A percentile compares a stretch with the other conserved stretches of the same genome.
Evolutionary conservation across 2,797 vertebrate species (phyloP).

Genomic region (Melanotaenia boesemani): DNA sequence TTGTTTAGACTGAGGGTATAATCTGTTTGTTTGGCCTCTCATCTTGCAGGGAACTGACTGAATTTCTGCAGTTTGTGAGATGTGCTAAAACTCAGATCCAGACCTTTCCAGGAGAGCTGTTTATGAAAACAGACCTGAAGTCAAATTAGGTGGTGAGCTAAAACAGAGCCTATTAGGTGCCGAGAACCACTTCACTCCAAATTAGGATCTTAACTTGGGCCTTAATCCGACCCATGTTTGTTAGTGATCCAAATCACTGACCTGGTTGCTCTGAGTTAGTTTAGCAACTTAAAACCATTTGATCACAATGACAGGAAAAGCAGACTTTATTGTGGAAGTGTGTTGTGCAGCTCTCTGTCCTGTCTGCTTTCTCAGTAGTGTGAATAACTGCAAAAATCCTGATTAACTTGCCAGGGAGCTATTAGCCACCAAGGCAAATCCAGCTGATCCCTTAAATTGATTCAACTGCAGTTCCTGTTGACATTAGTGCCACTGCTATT

Average conservation of each 20-base stretch:
- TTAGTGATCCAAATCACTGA: slow-evolving; percentile 51
- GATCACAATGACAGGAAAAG: slow-evolving; percentile 55
- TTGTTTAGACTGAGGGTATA: slow-evolving; percentile 14
- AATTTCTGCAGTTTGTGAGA: slow-evolving; percentile 20
- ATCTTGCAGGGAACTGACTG: slow-evolving; percentile 14
- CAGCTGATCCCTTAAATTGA: slow-evolving; percentile 58
- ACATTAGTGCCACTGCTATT: slow-evolving; percentile 2
- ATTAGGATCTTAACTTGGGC: slow-evolving; percentile 38
- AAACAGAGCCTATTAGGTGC: slow-evolving; percentile 9
- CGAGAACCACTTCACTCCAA: slow-evolving; percentile 32
- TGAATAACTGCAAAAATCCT: slow-evolving; percentile 62
- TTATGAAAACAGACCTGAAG: slow-evolving; percentile 22
- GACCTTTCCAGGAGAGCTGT: slow-evolving; percentile 30
- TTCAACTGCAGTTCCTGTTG: slow-evolving; percentile 35
- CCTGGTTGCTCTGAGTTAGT: slow-evolving; percentile 35
- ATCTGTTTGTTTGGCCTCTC: slow-evolving; percentile 35
- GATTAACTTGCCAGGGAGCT: slow-evolving; percentile 53
- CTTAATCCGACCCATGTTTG: slow-evolving; percentile 49
- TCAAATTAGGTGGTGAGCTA: slow-evolving; percentile 19
- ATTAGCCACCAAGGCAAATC: slow-evolving; percentile 55
- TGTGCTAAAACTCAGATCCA: slow-evolving; percentile 1
- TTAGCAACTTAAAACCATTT: slow-evolving; percentile 42
- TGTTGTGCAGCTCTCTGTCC: slow-evolving; percentile 24
- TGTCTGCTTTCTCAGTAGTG: slow-evolving; percentile 43
- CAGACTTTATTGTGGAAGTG: slow-evolving; percentile 42